A percentile compares a stretch with the other conserved stretches of the same genome.
phyloP scores from a whole-genome alignment of 2,797 vertebrate species.

The Hypotaenidia okinawae region DNA sequence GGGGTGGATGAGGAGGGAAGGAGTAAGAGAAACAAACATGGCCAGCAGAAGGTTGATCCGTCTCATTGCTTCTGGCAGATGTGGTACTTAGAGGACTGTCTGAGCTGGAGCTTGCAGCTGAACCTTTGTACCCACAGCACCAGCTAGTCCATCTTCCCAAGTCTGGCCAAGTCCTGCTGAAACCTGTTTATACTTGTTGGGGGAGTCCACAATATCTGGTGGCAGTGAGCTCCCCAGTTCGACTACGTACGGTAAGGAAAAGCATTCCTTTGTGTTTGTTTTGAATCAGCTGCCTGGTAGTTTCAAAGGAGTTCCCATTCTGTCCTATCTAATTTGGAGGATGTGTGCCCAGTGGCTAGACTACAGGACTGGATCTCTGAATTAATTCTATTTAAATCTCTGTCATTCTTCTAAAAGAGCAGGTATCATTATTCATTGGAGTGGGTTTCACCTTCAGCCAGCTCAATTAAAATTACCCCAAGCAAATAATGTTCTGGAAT shows the following conservation, averaged over 20 bases:
- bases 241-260: accelerated
- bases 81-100: not conserved
- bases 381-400: conserved; percentile 56
- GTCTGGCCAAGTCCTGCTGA: not conserved
- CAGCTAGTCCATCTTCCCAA: not conserved
- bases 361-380: conserved; percentile 13
- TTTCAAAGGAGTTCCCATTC: conserved; percentile 49
- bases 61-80: accelerated
- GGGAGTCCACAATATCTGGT: not conserved
- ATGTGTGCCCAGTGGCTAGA: conserved; percentile 29
- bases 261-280: conserved; percentile 10
- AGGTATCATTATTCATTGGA: conserved; percentile 46
- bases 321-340: conserved; percentile 39
- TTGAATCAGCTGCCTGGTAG: not conserved
- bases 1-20: not conserved
- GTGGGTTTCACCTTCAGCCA: conserved; percentile 34
- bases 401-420: conserved; percentile 45
- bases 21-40: not conserved
- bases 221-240: not conserved
- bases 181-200: not conserved
- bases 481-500: conserved; percentile 42
- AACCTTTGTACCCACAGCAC: not conserved
- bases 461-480: conserved; percentile 50
- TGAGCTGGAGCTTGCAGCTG: not conserved
- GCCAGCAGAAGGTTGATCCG: not conserved